Evolutionary conservation across 2,113 vertebrate species (phyloP).

Genomic region (Crotalus tigris): DNA sequence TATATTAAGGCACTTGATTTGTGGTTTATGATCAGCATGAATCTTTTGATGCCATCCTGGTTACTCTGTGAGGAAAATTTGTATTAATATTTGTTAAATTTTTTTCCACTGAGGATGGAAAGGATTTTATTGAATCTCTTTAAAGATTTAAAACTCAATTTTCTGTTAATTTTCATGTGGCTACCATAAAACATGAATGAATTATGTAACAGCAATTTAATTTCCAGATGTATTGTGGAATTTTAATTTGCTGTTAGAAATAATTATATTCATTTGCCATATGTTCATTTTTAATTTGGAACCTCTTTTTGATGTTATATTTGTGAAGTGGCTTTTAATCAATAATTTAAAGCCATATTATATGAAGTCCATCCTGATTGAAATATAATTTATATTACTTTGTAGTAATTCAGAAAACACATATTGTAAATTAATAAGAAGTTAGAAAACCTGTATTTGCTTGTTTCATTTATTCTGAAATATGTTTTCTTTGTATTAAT

Average conservation of each 20-base stretch:
- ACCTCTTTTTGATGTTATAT: slow-evolving; percentile 3
- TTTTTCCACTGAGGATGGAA: slow-evolving; percentile 7
- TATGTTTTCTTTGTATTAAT: background rate
- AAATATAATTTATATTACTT: background rate
- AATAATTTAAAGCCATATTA: background rate
- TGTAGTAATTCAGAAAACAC: background rate
- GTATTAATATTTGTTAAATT: background rate
- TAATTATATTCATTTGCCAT: slow-evolving; percentile 32
- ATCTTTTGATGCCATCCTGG: background rate
- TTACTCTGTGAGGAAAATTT: background rate
- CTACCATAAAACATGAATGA: slow-evolving; percentile 22
- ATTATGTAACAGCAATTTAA: slow-evolving; percentile 20
- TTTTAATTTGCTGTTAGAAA: slow-evolving; percentile 27
- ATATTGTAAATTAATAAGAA: background rate
- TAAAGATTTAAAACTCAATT: slow-evolving; percentile 38
- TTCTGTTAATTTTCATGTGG: slow-evolving; percentile 32
- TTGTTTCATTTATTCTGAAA: background rate
- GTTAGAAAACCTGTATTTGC: background rate
- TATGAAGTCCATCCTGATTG: background rate
- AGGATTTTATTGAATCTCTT: slow-evolving; percentile 18
- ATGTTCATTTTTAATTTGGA: slow-evolving; percentile 22
- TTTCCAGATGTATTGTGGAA: slow-evolving; percentile 26
- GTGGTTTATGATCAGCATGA: background rate
- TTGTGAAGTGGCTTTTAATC: background rate
- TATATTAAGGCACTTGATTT: background rate